Conservation (phyloP, 2,113 vertebrate genomes). For the Columba livia region DNA sequence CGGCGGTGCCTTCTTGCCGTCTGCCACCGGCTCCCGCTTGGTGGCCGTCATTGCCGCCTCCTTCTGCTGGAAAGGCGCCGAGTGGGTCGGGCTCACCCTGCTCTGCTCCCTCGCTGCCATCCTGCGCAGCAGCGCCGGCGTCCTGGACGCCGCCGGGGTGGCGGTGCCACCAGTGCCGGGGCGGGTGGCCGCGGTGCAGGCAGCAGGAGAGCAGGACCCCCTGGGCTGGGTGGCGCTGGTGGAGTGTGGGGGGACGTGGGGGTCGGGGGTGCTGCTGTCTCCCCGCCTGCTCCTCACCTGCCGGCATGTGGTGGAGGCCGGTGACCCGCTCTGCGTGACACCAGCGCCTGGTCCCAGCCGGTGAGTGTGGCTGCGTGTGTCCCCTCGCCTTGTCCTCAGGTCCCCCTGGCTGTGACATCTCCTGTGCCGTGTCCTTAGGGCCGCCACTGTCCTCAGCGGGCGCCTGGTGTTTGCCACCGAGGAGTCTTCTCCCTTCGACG, state of each 20-base stretch:
- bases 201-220: not conserved
- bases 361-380: not conserved
- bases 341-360: not conserved
- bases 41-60: slow-evolving; percentile 85
- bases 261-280: slow-evolving; percentile 84
- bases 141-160: slow-evolving; percentile 40
- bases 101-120: slow-evolving; percentile 85
- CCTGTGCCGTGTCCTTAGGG: slow-evolving; percentile 59
- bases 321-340: slow-evolving; percentile 61
- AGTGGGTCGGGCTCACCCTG: slow-evolving; percentile 92
- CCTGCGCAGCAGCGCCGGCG: slow-evolving; percentile 61
- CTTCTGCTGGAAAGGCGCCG: slow-evolving; percentile 88
- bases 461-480: slow-evolving; percentile 85
- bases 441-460: slow-evolving; percentile 56
- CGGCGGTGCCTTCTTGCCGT: slow-evolving; percentile 76
- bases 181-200: not conserved
- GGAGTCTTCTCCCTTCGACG: slow-evolving; percentile 84
- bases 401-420: fast-evolving
- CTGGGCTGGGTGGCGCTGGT: slow-evolving; percentile 77
- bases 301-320: slow-evolving; percentile 83
- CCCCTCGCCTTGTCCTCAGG: fast-evolving
- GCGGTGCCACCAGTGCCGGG: fast-evolving
- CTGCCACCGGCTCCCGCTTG: slow-evolving; percentile 39
- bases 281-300: slow-evolving; percentile 85
- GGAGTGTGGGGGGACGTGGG: slow-evolving; percentile 85